Evolutionary conservation across 2,113 vertebrate genomes (phyloP).

Genomic region (Neotragus pygmaeus): DNA sequence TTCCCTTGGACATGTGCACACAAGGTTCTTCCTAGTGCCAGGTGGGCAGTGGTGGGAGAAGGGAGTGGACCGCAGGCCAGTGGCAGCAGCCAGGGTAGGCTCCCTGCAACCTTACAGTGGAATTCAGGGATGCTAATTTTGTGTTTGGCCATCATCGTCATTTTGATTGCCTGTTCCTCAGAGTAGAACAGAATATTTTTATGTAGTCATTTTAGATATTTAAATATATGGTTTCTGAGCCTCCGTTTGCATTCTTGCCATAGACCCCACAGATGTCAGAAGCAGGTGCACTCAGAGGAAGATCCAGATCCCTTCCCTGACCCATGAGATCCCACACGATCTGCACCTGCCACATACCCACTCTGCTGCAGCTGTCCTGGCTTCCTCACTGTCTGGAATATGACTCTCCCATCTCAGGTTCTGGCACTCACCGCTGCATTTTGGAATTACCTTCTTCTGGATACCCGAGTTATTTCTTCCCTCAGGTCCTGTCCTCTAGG

Average conservation of each 20-base stretch:
- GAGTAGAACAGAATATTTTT: background rate
- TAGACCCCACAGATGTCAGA: background rate
- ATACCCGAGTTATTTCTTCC: background rate
- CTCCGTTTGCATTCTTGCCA: background rate
- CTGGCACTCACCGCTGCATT: background rate
- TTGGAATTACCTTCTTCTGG: background rate
- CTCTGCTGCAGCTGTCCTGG: background rate
- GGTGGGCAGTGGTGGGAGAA: background rate
- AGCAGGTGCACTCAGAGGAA: background rate
- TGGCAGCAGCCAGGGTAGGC: background rate
- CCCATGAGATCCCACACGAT: rapidly evolving
- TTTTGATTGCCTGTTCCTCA: background rate
- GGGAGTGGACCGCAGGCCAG: background rate
- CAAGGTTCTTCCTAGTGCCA: background rate
- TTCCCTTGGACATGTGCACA: background rate
- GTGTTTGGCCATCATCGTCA: background rate
- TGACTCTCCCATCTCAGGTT: too few relatives aligned
- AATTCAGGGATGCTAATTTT: background rate
- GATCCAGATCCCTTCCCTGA: background rate
- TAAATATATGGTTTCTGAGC: background rate
- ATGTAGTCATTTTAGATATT: background rate
- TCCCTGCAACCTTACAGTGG: background rate
- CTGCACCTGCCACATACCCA: background rate
- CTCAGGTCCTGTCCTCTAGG: background rate
- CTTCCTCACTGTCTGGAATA: background rate